A percentile compares a stretch with the other conserved stretches of the same genome.
These are phyloP conservation scores for Trichogramma dendrolimi DNA, from an alignment of 2,888 invertebrate species.

Conservation along the genomic window DNA sequence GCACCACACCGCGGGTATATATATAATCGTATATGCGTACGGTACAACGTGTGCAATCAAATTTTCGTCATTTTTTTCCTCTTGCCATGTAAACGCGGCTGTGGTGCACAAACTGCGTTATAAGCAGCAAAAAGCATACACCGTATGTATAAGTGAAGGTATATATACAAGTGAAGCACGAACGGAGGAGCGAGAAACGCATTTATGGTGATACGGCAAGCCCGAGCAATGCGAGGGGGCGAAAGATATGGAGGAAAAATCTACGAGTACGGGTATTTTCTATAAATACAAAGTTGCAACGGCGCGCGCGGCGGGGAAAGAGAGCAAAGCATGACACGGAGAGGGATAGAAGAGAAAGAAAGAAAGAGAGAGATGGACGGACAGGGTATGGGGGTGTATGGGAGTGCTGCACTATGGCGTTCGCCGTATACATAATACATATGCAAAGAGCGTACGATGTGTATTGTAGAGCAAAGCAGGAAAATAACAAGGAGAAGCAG, in stretches of 20 bases:
- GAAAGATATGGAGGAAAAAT: not conserved
- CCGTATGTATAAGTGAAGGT: not conserved
- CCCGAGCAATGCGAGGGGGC: not conserved
- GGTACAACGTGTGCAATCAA: slow-evolving; percentile 11
- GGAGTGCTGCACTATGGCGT: too few species aligned
- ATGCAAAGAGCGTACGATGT: too few species aligned
- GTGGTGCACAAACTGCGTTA: slow-evolving; percentile 4
- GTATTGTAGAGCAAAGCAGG: too few species aligned
- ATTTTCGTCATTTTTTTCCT: slow-evolving; percentile 10
- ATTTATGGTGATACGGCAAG: not conserved
- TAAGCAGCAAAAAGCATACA: too few species aligned
- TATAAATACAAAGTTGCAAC: too few species aligned
- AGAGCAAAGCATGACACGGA: slow-evolving; percentile 10
- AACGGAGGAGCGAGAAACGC: not conserved
- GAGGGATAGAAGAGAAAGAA: slow-evolving; percentile 26
- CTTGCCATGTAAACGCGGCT: too few species aligned
- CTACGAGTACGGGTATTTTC: too few species aligned
- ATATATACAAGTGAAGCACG: slow-evolving; percentile 2
- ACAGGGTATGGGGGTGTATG: too few species aligned
- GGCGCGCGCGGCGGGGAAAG: not conserved
- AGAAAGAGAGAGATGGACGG: slow-evolving; percentile 1
- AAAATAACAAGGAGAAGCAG: too few species aligned
- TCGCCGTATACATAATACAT: too few species aligned
- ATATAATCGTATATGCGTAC: too few species aligned
- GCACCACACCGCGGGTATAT: too few species aligned